Conservation (phyloP, 2,113 vertebrate genomes). For the Sarotherodon lohbergeri region DNA sequence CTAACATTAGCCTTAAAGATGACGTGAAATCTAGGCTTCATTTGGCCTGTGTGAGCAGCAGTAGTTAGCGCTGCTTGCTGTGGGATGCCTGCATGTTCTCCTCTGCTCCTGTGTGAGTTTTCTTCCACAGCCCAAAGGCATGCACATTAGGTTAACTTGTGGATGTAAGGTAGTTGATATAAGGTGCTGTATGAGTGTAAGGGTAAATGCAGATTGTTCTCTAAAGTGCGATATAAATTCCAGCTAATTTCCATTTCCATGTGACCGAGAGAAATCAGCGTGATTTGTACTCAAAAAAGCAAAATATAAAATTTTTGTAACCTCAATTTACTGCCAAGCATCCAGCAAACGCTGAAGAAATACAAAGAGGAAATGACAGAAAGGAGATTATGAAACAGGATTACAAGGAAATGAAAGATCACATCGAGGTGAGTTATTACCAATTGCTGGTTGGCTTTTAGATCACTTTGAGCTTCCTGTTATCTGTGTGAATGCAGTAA, state of each 20-base stretch:
- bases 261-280: not conserved
- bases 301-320: not conserved
- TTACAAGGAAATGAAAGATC: not conserved
- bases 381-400: not conserved
- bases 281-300: not conserved
- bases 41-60: not conserved
- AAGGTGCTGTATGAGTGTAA: not conserved
- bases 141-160: not conserved
- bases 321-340: not conserved
- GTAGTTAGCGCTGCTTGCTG: not conserved
- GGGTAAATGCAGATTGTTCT: not conserved
- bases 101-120: not conserved
- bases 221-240: not conserved
- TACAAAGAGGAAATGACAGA: not conserved
- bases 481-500: not conserved
- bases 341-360: rapidly evolving
- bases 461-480: not conserved
- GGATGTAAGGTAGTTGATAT: not conserved
- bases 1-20: not conserved
- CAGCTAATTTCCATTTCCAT: not conserved
- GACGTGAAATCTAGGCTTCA: not conserved
- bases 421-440: not conserved
- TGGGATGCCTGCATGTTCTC: not conserved
- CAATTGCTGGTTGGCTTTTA: not conserved
- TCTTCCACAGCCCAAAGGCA: not conserved